phyloP scores from a whole-genome alignment of 2,797 vertebrate species.

The Diplodus sargus region DNA sequence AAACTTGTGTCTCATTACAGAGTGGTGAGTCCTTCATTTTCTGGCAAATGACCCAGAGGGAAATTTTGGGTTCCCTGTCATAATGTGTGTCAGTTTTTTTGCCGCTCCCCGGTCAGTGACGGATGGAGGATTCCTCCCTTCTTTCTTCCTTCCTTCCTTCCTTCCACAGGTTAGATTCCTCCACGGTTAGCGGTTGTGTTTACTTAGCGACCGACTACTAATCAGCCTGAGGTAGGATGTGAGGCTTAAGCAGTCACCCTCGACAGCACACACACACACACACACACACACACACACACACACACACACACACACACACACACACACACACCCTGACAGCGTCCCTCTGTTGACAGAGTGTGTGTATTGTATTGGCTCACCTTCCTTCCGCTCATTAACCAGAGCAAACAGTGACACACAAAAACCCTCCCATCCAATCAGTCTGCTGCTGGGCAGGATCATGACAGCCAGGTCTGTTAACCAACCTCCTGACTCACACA shows the following conservation, averaged over 20 bases:
- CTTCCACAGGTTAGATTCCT: constrained; percentile 73
- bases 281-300: constrained; percentile 38
- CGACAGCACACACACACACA: constrained; percentile 28
- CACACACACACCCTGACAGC: constrained; percentile 60
- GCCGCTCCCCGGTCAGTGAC: constrained; percentile 53
- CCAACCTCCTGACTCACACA: constrained; percentile 35
- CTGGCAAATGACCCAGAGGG: neutral
- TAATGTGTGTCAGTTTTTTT: constrained; percentile 14
- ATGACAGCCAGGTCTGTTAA: constrained; percentile 58
- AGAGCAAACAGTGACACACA: constrained; percentile 78
- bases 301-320: constrained; percentile 36
- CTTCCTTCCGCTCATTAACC: constrained; percentile 85
- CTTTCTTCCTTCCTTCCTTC: constrained; percentile 74
- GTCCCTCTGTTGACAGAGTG: constrained; percentile 74
- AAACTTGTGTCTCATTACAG: neutral
- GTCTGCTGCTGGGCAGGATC: constrained; percentile 65
- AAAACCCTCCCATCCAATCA: constrained; percentile 69
- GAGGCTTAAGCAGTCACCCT: constrained; percentile 69
- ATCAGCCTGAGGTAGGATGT: constrained; percentile 81
- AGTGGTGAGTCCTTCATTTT: constrained; percentile 41
- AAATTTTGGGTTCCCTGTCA: constrained; percentile 24
- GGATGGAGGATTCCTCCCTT: constrained; percentile 66
- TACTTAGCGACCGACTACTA: constrained; percentile 79
- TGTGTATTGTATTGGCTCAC: constrained; percentile 78
- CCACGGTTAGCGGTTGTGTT: constrained; percentile 76